Evolutionary conservation across 2,888 invertebrate species (phyloP), one percentile per base, ranked within the genome.

Genomic region (Epicampocera succincta): DNA sequence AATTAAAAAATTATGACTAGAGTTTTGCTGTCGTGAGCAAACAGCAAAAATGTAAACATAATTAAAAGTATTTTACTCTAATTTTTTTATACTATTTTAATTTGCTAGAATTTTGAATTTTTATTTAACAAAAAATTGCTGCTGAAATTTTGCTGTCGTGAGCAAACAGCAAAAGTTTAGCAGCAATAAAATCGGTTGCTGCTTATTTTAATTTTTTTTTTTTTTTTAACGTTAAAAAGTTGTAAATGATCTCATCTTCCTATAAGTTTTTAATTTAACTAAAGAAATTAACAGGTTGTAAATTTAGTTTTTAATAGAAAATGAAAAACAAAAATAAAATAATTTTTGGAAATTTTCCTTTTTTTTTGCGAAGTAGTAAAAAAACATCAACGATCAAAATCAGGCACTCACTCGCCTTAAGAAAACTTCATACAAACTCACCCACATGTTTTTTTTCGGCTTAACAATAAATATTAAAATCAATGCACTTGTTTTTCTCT

Each of bases 11-110:
- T 85, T 89, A 84, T 87, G 89, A 68, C 72, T 85, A 12, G 60
- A 85, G 84, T 86, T 89, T 88, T 89, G 89, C 87, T 88, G 88
- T 87, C 86, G 89, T 88, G 89, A 88, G 88, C 88, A 88, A 88
- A 89, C 87, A 89, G 87, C 88, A 88, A 86, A 88, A 88, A 84
- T 86, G 83, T 84, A 87, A 83, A 83, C 87, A 86, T 84, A 87
- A 13, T 19, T 56, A 8, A 42, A 44, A 50, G 0, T 29, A 46
- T 29, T 61, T 61, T 44, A 17, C 17, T 40, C 29, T 44, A 3
- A 12, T 0, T 21, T 60, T 3, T 58, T 25, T n/a, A 29, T 58
- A 19, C 6, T 11, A 17, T 15, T 15, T 25, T 42, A 12, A 21
- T 44, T 61, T 19, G 21, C n/a, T 1, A n/a, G 25, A 3, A 25